Conservation (phyloP, 2,888 invertebrate genomes). For the Nephrotoma appendiculata region DNA sequence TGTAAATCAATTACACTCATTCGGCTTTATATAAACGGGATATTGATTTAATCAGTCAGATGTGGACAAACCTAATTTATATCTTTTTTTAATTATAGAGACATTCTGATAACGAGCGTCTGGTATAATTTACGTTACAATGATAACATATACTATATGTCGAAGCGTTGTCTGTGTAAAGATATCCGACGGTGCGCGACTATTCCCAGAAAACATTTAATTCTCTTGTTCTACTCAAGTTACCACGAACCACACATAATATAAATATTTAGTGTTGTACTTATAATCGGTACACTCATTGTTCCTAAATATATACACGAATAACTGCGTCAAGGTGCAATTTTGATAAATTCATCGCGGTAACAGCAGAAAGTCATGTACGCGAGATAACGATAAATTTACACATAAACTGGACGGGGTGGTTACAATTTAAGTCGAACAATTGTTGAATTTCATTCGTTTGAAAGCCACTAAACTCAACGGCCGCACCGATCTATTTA, state of each 20-base stretch:
- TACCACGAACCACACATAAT: too few species aligned
- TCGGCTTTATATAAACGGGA: not conserved
- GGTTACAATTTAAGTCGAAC: not conserved
- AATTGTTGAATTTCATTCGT: not conserved
- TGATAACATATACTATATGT: not conserved
- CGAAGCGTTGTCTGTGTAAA: too few species aligned
- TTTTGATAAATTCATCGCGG: not conserved
- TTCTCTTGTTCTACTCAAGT: too few species aligned
- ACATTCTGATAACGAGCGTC: not conserved
- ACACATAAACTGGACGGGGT: not conserved
- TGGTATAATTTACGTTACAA: not conserved
- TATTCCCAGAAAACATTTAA: too few species aligned
- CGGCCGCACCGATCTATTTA: not conserved
- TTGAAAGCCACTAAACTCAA: not conserved
- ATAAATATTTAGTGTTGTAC: not conserved
- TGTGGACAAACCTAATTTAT: not conserved
- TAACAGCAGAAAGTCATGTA: not conserved
- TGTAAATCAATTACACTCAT: not conserved
- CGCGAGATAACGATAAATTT: not conserved
- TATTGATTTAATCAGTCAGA: not conserved
- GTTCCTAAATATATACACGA: not conserved
- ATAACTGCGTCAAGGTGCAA: not conserved
- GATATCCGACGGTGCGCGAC: too few species aligned
- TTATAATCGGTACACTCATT: not conserved
- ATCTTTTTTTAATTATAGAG: not conserved